These are phyloP conservation scores for Plutomurus gul DNA, from an alignment of 1,140 invertebrate genomes.

Conservation along the genomic window DNA sequence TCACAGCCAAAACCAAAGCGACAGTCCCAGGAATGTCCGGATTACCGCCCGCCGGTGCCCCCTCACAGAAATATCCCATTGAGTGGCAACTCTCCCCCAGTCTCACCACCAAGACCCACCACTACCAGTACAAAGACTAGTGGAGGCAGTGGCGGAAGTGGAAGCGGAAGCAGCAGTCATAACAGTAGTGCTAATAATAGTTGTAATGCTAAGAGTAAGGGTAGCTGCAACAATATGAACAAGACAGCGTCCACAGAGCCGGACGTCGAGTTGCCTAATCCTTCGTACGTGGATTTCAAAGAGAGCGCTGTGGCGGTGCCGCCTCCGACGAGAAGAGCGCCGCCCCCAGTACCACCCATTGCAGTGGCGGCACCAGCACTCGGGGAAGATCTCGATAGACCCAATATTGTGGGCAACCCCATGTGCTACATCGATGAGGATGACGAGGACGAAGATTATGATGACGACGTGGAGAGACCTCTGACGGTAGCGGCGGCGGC, in stretches of 20 bases:
- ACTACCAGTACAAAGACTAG: slow-evolving; percentile 55
- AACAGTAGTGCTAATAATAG: slow-evolving; percentile 44
- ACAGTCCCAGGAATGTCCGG: slow-evolving; percentile 58
- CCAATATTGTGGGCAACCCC: slow-evolving; percentile 83
- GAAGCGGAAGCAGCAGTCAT: slow-evolving; percentile 33
- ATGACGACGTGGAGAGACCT: slow-evolving; percentile 58
- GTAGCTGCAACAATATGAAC: slow-evolving; percentile 7
- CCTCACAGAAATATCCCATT: slow-evolving; percentile 73
- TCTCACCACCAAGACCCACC: slow-evolving; percentile 55
- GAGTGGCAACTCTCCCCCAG: slow-evolving; percentile 49
- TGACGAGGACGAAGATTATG: slow-evolving; percentile 56
- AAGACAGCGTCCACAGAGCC: not conserved
- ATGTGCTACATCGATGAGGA: slow-evolving; percentile 69
- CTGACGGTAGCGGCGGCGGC: slow-evolving; percentile 51
- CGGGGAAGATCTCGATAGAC: slow-evolving; percentile 63
- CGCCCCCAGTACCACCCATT: not conserved
- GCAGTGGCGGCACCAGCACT: slow-evolving; percentile 43
- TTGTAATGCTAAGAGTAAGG: slow-evolving; percentile 31
- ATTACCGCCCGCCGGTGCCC: slow-evolving; percentile 82
- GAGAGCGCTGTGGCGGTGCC: not conserved
- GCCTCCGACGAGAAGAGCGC: slow-evolving; percentile 53
- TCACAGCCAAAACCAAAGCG: slow-evolving; percentile 38
- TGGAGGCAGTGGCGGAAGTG: slow-evolving; percentile 46
- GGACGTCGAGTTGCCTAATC: slow-evolving; percentile 48
- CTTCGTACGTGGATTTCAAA: slow-evolving; percentile 53